phyloP scores from a whole-genome alignment of 2,888 invertebrate species.

The Galerucella pusilla region DNA sequence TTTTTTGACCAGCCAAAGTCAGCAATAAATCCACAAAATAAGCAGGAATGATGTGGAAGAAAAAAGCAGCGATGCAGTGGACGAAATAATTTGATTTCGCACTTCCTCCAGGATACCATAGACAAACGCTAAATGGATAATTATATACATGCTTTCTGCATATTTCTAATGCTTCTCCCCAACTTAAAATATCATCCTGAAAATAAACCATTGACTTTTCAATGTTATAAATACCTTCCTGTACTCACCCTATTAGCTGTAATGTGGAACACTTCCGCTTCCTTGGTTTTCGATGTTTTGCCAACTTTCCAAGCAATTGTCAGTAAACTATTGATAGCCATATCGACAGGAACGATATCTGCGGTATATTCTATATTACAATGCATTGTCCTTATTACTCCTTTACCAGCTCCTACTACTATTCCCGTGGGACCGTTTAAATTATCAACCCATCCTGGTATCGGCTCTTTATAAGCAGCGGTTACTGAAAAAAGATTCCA shows the following conservation, averaged over 20 bases:
- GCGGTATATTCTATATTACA: conserved; percentile 72
- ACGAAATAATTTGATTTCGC: conserved; percentile 74
- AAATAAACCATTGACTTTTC: conserved; percentile 26
- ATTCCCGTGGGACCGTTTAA: conserved; percentile 90
- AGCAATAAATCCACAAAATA: conserved; percentile 79
- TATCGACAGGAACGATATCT: conserved; percentile 83
- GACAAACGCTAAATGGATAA: conserved; percentile 80
- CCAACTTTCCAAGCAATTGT: conserved; percentile 77
- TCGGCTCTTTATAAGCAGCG: conserved; percentile 80
- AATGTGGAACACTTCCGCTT: conserved; percentile 59
- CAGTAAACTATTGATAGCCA: conserved; percentile 83
- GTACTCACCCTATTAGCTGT: conserved; percentile 56
- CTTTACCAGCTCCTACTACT: conserved; percentile 84
- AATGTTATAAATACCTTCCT: too few relatives aligned
- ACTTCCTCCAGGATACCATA: conserved; percentile 85
- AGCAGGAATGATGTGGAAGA: conserved; percentile 82
- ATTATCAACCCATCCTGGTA: conserved; percentile 92
- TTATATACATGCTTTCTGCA: conserved; percentile 72
- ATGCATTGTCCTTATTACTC: conserved; percentile 87
- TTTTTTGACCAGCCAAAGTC: conserved; percentile 76
- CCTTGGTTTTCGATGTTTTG: conserved; percentile 41
- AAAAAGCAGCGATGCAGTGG: conserved; percentile 75
- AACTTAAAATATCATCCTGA: conserved; percentile 80
- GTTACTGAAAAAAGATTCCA: conserved; percentile 71
- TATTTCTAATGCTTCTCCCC: conserved; percentile 83